Evolutionary conservation across 2,797 vertebrate genomes (phyloP).

Genomic region (Tarsius wallacei): DNA sequence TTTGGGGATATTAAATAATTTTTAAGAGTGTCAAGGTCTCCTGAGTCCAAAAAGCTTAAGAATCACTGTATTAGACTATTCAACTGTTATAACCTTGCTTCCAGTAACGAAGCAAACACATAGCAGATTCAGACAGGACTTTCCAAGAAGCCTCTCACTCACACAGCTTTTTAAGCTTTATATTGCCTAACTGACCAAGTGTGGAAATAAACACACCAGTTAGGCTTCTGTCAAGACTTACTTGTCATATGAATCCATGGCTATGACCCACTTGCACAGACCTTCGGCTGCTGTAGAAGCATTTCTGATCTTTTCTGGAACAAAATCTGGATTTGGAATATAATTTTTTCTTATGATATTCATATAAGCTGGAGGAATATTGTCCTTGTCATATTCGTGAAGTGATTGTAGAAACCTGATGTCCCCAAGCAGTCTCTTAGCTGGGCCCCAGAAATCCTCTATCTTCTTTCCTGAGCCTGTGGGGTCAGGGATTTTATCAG

Average conservation of each 20-base stretch:
- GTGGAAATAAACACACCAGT: not conserved
- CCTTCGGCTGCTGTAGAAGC: conserved; percentile 96
- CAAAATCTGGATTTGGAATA: conserved; percentile 96
- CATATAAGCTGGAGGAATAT: conserved; percentile 93
- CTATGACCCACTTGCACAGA: conserved; percentile 96
- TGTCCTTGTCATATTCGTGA: conserved; percentile 96
- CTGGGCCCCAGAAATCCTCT: conserved; percentile 97
- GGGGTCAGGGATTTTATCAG: conserved; percentile 95
- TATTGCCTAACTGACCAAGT: not conserved
- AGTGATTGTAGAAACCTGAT: conserved; percentile 96
- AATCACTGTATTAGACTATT: not conserved
- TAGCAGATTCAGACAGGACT: not conserved
- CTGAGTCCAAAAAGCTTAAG: not conserved
- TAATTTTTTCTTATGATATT: conserved; percentile 95
- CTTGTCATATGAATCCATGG: conserved; percentile 96
- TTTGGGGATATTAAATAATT: not conserved
- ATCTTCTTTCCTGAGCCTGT: conserved; percentile 94
- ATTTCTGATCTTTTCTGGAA: conserved; percentile 96
- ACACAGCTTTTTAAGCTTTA: not conserved
- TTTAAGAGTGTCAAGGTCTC: not conserved
- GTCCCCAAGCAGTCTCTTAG: conserved; percentile 96
- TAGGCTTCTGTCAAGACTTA: conserved; percentile 86
- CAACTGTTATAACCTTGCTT: not conserved
- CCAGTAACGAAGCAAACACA: not conserved
- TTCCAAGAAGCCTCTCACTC: not conserved